phyloP scores from a whole-genome alignment of 1,140 invertebrate species.

The Hypsibius dujardini region DNA sequence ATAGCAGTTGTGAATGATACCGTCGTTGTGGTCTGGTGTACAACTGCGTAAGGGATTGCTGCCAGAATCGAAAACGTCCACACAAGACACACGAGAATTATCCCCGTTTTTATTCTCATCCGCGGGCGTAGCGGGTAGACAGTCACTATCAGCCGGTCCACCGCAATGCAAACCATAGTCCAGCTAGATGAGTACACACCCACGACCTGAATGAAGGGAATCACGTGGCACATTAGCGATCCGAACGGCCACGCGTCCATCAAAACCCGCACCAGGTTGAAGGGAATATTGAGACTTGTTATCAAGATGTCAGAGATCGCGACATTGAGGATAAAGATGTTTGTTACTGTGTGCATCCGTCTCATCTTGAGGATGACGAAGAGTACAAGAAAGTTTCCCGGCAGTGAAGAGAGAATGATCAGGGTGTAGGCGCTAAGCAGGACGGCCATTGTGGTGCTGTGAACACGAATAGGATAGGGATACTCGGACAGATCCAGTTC shows the following conservation, averaged over 20 bases:
- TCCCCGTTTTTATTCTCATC: constrained; percentile 30
- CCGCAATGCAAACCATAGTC: constrained; percentile 38
- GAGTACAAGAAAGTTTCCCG: constrained; percentile 30
- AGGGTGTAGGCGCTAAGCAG: constrained; percentile 27
- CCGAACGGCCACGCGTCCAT: constrained; percentile 36
- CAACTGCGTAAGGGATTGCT: constrained; percentile 38
- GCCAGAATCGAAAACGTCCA: constrained; percentile 36
- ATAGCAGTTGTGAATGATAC: constrained; percentile 23
- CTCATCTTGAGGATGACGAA: constrained; percentile 29
- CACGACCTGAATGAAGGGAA: constrained; percentile 38
- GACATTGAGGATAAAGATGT: constrained; percentile 30
- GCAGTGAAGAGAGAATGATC: constrained; percentile 31
- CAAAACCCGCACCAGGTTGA: constrained; percentile 29
- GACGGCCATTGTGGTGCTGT: not conserved
- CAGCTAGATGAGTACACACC: constrained; percentile 40
- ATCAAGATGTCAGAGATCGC: constrained; percentile 31
- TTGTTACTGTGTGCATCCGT: constrained; percentile 30
- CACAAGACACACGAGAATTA: constrained; percentile 32
- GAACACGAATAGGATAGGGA: not conserved
- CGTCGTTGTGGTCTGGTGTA: constrained; percentile 28
- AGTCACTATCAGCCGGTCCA: constrained; percentile 36
- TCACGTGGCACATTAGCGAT: constrained; percentile 33
- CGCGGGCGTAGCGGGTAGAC: constrained; percentile 35
- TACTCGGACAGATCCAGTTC: constrained; percentile 1
- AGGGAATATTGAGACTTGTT: constrained; percentile 34